Base-by-base conservation (phyloP, 2,888 invertebrate genomes). In the Idaea biselata region DNA sequence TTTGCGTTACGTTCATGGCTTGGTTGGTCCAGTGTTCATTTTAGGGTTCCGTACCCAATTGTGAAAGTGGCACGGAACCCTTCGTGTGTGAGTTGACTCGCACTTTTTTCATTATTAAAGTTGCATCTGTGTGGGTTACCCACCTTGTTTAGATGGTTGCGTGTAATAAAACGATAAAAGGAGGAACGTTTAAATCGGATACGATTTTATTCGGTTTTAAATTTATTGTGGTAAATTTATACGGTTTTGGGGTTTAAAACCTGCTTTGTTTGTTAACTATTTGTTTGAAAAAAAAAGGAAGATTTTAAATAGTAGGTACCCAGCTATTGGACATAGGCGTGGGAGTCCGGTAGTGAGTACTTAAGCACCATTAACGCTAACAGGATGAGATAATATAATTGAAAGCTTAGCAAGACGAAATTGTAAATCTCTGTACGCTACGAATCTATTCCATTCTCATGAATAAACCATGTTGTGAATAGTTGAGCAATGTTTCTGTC, bases 91-190 rank as follows among this genome's bases (percentile, higher is more conserved):
- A n/a, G n/a, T n/a, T n/a, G n/a, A 25, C 25, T 25, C 5, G 25
- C 5, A 3, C 3, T 25, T 3, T 25, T 25, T 25, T 25, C 5
- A 25, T 59, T 61, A 25, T 58, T 58, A 62, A 53, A 55, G 16
- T 58, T 18, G 33, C 33, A 62, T 61, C 59, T 16, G 32, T 53
- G 18, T 44, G 44, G 44, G 44, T 7, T 6, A 8, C 6, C 14
- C 44, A 14, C 44, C 44, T 44, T 44, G 44, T 44, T 44, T 44
- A 44, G 14, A 44, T 14, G 18, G 18, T 63, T 64, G 63, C 65
- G 61, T 58, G 65, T 68, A 63, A 66, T 74, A 69, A 65, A 64
- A 61, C 66, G 55, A 74, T 74, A 70, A 74, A 73, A 72, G 63
- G 57, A 57, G 59, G 60, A 69, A 18, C 55, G 25, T 59, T 55